phyloP scores from a whole-genome alignment of 2,888 invertebrate species.

The Drosophila anomalipes region DNA sequence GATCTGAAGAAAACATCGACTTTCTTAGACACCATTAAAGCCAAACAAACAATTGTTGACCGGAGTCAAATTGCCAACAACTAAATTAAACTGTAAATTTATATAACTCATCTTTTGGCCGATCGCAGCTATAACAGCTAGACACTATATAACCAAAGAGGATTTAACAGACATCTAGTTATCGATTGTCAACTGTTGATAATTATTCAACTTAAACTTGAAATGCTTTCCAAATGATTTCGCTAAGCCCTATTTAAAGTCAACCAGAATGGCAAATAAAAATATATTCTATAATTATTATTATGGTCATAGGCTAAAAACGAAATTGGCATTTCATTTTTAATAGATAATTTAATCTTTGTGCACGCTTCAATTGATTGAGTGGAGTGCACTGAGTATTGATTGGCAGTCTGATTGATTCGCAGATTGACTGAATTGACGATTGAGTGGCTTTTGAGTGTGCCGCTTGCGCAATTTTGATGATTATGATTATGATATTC shows the following conservation, averaged over 20 bases:
- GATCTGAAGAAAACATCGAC: not conserved
- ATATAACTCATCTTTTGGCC: too few species aligned
- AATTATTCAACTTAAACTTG: not conserved
- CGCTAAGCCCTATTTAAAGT: not conserved
- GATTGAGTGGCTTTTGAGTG: conserved; percentile 38
- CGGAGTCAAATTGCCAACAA: not conserved
- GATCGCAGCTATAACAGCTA: too few species aligned
- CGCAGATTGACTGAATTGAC: conserved; percentile 15
- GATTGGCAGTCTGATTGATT: conserved; percentile 20
- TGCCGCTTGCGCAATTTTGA: conserved; percentile 58
- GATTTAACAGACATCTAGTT: not conserved
- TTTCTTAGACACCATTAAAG: too few species aligned
- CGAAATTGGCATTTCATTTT: not conserved
- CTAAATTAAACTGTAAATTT: not conserved
- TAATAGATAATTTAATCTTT: not conserved
- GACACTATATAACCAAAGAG: too few species aligned
- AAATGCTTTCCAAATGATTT: not conserved
- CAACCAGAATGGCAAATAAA: not conserved
- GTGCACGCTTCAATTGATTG: conserved; percentile 18
- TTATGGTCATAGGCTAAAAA: not conserved
- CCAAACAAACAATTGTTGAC: too few species aligned
- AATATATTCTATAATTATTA: not conserved
- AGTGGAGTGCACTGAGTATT: conserved; percentile 10
- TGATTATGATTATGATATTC: conserved; percentile 64
- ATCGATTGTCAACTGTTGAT: not conserved